Evolutionary conservation across 2,888 invertebrate genomes (phyloP).

Genomic region (Xanthostigma xanthostigma): DNA sequence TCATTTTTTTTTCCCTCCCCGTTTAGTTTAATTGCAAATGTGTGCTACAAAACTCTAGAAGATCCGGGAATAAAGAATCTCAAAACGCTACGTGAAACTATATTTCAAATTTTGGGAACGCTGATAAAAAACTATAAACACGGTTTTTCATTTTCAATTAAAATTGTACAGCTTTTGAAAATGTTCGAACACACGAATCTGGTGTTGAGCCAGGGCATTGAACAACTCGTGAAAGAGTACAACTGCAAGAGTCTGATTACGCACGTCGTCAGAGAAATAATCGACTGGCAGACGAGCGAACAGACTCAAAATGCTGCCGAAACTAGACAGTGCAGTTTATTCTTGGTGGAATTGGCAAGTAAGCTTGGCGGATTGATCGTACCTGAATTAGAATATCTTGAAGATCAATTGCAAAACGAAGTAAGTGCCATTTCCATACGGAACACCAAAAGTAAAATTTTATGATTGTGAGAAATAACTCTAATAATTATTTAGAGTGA

Average conservation of each 20-base stretch:
- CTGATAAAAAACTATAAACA: slow-evolving; percentile 75
- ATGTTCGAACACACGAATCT: slow-evolving; percentile 55
- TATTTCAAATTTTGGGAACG: slow-evolving; percentile 66
- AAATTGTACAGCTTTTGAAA: slow-evolving; percentile 58
- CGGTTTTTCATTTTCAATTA: slow-evolving; percentile 59
- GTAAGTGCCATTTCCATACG: slow-evolving; percentile 16
- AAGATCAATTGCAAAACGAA: slow-evolving; percentile 22
- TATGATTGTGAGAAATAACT: no score
- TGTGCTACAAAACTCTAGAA: slow-evolving; percentile 58
- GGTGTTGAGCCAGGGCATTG: slow-evolving; percentile 54
- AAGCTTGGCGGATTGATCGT: slow-evolving; percentile 25
- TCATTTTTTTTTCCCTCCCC: slow-evolving; percentile 16
- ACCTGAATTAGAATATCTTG: slow-evolving; percentile 24
- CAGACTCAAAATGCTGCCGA: slow-evolving; percentile 29
- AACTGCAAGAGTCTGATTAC: slow-evolving; percentile 52
- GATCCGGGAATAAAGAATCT: slow-evolving; percentile 42
- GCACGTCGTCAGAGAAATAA: slow-evolving; percentile 59
- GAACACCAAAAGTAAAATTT: no score
- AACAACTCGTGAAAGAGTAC: slow-evolving; percentile 50
- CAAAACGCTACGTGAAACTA: slow-evolving; percentile 48
- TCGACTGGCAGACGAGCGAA: slow-evolving; percentile 47
- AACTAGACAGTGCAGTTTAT: slow-evolving; percentile 20
- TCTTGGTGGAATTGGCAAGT: slow-evolving; percentile 23
- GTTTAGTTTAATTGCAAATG: slow-evolving; percentile 49
- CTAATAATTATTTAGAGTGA: no score